Evolutionary conservation across 2,113 vertebrate species (phyloP).

Genomic region (Clarias batrachus): DNA sequence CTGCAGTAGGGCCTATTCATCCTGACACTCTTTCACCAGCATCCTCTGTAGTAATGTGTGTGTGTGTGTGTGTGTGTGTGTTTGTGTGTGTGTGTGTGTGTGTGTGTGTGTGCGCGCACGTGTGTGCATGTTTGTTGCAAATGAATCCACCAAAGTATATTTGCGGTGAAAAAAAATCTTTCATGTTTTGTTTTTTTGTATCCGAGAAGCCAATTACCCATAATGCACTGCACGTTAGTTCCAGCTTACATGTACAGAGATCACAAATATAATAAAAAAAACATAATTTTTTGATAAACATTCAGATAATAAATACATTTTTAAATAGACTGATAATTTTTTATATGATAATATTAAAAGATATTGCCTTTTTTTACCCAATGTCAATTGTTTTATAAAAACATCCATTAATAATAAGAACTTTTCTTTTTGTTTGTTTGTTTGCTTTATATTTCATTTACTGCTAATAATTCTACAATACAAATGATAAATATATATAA

Average conservation of each 20-base stretch:
- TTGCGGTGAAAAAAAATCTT: not conserved
- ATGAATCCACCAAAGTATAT: not conserved
- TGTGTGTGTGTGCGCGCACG: conserved; percentile 25
- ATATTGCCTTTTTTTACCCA: not conserved
- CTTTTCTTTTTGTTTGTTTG: not conserved
- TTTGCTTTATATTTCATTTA: not conserved
- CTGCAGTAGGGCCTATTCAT: conserved; percentile 6
- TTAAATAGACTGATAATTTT: not conserved
- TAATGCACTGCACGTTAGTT: not conserved
- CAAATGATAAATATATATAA: not conserved
- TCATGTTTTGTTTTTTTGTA: not conserved
- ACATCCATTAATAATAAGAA: too few species aligned
- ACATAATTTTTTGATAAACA: too few species aligned
- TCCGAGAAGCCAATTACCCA: not conserved
- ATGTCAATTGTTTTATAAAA: not conserved
- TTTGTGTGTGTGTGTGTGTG: conserved; percentile 8
- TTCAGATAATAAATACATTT: not conserved
- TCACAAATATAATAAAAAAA: not conserved
- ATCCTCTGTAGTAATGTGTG: conserved; percentile 16
- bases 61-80: conserved; percentile 28
- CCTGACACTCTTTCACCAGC: conserved; percentile 16
- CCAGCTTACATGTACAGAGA: not conserved
- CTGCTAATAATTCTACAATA: not conserved
- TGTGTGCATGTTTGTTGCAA: conserved; percentile 23
- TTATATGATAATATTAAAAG: too few species aligned